Percentiles rank a stretch among this genome's conserved stretches.
Evolutionary conservation across 2,888 invertebrate species (phyloP).

Genomic region (Tanytarsus gracilentus): DNA sequence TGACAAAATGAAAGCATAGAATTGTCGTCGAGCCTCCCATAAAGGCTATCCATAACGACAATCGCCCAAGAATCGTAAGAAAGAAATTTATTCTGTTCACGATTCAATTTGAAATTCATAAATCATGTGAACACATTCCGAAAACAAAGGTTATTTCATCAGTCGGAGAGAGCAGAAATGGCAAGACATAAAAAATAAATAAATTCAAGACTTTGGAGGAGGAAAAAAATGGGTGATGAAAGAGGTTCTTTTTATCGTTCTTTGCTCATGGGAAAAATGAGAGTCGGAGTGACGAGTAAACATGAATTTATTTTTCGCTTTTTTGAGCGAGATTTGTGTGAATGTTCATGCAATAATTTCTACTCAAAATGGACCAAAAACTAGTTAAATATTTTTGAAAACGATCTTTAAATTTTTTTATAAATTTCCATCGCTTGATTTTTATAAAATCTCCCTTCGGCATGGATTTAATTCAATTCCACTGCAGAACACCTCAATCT

Average conservation of each 20-base stretch:
- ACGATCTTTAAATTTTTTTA: not conserved
- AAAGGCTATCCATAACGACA: no score
- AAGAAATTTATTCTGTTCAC: conserved; percentile 21
- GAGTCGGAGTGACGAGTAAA: no score
- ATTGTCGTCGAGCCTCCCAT: no score
- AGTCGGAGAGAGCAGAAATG: not conserved
- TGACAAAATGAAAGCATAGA: no score
- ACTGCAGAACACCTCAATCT: conserved; percentile 4
- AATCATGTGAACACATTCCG: conserved; percentile 15
- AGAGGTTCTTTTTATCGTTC: not conserved
- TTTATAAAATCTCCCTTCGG: not conserved
- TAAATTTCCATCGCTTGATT: not conserved
- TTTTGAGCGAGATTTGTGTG: conserved; percentile 1
- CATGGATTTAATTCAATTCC: not conserved
- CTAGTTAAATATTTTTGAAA: no score
- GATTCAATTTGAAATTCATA: conserved; percentile 26
- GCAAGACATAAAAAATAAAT: not conserved
- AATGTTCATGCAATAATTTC: not conserved
- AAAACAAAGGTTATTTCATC: no score
- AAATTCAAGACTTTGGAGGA: no score
- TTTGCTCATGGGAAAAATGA: no score
- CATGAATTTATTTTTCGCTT: conserved; percentile 4
- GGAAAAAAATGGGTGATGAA: conserved; percentile 15
- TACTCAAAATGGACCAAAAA: no score
- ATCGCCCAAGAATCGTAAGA: no score